These are phyloP conservation scores for Colossoma macropomum DNA, from an alignment of 2,113 vertebrate species.

Conservation along the genomic window DNA sequence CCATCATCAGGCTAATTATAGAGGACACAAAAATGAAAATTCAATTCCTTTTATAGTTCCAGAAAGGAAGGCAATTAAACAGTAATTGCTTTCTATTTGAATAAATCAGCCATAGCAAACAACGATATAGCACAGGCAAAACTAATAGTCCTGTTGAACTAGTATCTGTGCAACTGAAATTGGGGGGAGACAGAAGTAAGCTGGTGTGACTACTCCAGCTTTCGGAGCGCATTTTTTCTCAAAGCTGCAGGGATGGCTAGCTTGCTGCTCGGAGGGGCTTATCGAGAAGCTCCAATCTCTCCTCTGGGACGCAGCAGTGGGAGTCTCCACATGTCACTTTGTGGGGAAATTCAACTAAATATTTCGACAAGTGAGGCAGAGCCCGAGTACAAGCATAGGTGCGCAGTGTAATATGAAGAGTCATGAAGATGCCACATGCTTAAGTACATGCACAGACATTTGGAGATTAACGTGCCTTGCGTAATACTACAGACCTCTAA, in stretches of 20 bases:
- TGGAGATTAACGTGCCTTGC: slow-evolving; percentile 1
- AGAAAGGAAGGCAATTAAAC: slow-evolving; percentile 27
- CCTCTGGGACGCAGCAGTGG: slow-evolving; percentile 30
- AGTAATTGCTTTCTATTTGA: slow-evolving; percentile 13
- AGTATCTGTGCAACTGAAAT: neutral
- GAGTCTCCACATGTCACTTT: slow-evolving; percentile 44
- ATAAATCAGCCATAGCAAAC: slow-evolving; percentile 25
- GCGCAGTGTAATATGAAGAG: neutral
- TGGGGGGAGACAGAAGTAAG: slow-evolving; percentile 23
- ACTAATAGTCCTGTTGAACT: neutral
- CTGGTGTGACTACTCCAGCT: slow-evolving; percentile 3
- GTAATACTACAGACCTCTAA: slow-evolving; percentile 32
- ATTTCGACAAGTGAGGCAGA: slow-evolving; percentile 34
- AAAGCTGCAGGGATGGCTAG: slow-evolving; percentile 37
- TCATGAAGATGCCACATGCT: neutral
- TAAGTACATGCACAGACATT: neutral
- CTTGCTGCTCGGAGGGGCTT: slow-evolving; percentile 32
- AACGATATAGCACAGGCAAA: neutral
- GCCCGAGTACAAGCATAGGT: slow-evolving; percentile 25
- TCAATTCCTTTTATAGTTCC: slow-evolving; percentile 32
- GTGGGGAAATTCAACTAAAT: slow-evolving; percentile 29
- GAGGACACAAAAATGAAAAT: neutral
- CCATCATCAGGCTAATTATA: slow-evolving; percentile 19
- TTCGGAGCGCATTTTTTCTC: slow-evolving; percentile 5
- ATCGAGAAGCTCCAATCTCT: slow-evolving; percentile 25